Base-by-base conservation (phyloP, 1,140 invertebrate species). In the Bombus affinis region DNA sequence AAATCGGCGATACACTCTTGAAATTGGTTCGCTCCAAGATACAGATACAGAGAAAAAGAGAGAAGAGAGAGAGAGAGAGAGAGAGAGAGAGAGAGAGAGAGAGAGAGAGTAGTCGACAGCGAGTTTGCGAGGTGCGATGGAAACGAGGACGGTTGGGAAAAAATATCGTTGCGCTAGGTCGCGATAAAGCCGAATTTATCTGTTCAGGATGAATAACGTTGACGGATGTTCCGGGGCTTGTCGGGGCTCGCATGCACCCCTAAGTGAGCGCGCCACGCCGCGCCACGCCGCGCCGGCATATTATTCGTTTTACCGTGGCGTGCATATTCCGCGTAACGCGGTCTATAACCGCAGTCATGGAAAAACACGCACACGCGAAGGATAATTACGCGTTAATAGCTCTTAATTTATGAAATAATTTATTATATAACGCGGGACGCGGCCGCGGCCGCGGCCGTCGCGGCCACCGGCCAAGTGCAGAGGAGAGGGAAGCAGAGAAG, bases 351-450 rank as follows among this genome's bases (percentile, higher is more conserved):
- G 89, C 89, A 83, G 84, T 83, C 91, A 83, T 87, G 91, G 92
- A 92, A 92, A 92, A 92, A 90, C 87, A 88, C 92, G 90, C 90
- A 90, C 88, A 87, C 90, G 83, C 86, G 80, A 89, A 81, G 90
- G 89, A 92, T 91, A 92, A 92, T 92, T 90, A 87, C 88, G 73
- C 89, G 86, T 92, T 92, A 92, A 92, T 92, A 91, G 91, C 92
- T 91, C 89, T 91, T 92, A 92, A 92, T 92, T 91, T 91, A 90
- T 92, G 91, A 92, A 92, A 92, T 92, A 92, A 92, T 92, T 92
- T 91, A 92, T 92, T 92, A 92, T 89, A 92, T 91, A 91, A 92
- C 91, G 82, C 83, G 87, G 84, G 74, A 73, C 75, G 74, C 70
- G 79, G 83, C 53, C 68, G 83, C 86, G 80, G 73, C 80, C 77